Conservation (phyloP, 2,888 invertebrate genomes). For the Acanthococcus lagerstroemiae region DNA sequence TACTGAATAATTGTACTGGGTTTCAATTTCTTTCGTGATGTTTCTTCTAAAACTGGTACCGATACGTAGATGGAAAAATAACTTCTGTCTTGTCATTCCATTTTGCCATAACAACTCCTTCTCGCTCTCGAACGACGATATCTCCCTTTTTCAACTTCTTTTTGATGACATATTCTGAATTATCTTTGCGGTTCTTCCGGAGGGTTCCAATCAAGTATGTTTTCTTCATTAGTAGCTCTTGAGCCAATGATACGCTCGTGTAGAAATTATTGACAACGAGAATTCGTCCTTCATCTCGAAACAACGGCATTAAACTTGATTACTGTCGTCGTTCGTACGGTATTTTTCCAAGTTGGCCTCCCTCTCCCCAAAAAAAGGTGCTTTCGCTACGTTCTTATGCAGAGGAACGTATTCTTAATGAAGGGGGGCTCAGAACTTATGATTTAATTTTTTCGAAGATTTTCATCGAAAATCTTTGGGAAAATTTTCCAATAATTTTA, state of each 20-base stretch:
- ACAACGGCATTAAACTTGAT: too few relatives aligned
- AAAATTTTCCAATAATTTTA: too few relatives aligned
- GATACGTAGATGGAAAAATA: constrained; percentile 4
- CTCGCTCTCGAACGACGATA: background rate
- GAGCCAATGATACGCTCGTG: constrained; percentile 21
- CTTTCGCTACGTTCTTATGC: too few relatives aligned
- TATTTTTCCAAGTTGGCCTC: too few relatives aligned
- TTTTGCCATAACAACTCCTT: constrained; percentile 2
- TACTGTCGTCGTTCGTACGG: too few relatives aligned
- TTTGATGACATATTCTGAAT: constrained; percentile 4
- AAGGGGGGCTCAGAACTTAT: too few relatives aligned
- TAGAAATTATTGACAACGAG: constrained; percentile 27
- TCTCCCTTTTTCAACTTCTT: constrained; percentile 6
- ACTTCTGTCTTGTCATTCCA: constrained; percentile 19
- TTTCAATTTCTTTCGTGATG: background rate
- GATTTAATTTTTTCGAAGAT: too few relatives aligned
- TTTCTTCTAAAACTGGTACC: background rate
- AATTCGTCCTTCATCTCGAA: too few relatives aligned
- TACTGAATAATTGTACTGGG: constrained; percentile 9
- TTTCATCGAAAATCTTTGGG: too few relatives aligned
- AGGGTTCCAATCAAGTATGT: constrained; percentile 27
- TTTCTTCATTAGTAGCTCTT: constrained; percentile 5
- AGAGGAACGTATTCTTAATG: too few relatives aligned
- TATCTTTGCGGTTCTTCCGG: constrained; percentile 6
- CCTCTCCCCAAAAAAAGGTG: too few relatives aligned